Base-by-base conservation (phyloP, 2,113 vertebrate species). In the Bufo gargarizans region DNA sequence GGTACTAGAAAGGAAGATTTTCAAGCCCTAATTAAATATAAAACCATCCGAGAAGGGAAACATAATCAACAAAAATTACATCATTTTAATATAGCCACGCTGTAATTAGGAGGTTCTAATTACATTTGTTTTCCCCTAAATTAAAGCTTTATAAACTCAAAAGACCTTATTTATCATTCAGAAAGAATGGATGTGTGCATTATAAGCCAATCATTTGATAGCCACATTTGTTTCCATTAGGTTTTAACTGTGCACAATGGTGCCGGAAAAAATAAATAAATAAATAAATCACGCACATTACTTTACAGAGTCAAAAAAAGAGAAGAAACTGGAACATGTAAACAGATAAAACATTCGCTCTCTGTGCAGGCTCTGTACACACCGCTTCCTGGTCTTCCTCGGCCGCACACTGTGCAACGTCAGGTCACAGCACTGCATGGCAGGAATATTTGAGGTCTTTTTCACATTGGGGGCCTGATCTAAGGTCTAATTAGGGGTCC, bases 31-130 rank as follows among this genome's bases (percentile, higher is more conserved):
- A 93, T 90, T 92, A 92, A 90, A 93, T 91, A 90, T 87, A 91
- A 91, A 92, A 92, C 77, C 91, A 91, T 77, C 85, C 82, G 20
- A 76, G 76, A 86, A 86, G 58, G 89, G 83, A 43, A 90, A 85
- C 43, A 92, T 88, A 92, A 92, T 91, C 91, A 92, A 92, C 91
- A 92, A 76, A 89, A 92, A 93, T 91, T 90, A 89, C 84, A 90
- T 91, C 89, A 92, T 90, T 92, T 91, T 91, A 92, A 91, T 91
- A 90, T 89, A 88, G 55, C 8, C 72, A 87, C 90, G 90, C 90
- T 90, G 91, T 90, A 93, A 93, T 92, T 91, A 93, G 91, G 91
- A 67, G 16, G 63, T 87, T 88, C 8, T 0, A 72, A 86, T 91
- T 88, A 90, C 55, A 88, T 91, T 91, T 90, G 84, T 88, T 91